Percentiles rank a stretch among this genome's conserved stretches.
phyloP scores from a whole-genome alignment of 2,113 vertebrate genomes.

The Cinclus mexicanus region DNA sequence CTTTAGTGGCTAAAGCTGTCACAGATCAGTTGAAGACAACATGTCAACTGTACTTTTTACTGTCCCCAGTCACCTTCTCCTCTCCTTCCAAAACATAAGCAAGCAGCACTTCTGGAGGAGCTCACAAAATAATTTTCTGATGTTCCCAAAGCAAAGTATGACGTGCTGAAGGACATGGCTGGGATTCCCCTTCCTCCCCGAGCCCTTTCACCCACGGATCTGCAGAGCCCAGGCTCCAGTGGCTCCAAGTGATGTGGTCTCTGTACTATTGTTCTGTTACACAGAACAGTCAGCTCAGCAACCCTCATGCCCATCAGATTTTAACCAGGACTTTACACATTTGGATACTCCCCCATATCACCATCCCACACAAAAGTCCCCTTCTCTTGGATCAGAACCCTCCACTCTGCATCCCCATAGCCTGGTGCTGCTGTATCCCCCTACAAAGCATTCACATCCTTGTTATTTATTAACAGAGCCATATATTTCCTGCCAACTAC shows the following conservation, averaged over 20 bases:
- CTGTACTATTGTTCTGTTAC: accelerated
- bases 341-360: background rate
- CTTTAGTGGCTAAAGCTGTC: constrained; percentile 46
- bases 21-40: constrained; percentile 62
- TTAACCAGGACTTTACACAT: background rate
- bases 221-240: background rate
- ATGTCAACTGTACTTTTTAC: constrained; percentile 14
- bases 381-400: background rate
- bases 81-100: background rate
- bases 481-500: background rate
- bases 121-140: background rate
- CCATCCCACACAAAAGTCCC: background rate
- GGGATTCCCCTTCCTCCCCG: background rate
- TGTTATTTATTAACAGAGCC: background rate
- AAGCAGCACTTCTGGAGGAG: background rate
- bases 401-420: background rate
- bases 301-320: background rate
- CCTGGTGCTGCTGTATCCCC: background rate
- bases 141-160: background rate
- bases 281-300: background rate
- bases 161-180: background rate
- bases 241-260: background rate
- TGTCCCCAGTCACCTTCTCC: background rate
- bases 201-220: background rate
- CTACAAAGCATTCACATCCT: background rate